phyloP scores from a whole-genome alignment of 2,888 invertebrate genomes.

The Philereme vetulata region DNA sequence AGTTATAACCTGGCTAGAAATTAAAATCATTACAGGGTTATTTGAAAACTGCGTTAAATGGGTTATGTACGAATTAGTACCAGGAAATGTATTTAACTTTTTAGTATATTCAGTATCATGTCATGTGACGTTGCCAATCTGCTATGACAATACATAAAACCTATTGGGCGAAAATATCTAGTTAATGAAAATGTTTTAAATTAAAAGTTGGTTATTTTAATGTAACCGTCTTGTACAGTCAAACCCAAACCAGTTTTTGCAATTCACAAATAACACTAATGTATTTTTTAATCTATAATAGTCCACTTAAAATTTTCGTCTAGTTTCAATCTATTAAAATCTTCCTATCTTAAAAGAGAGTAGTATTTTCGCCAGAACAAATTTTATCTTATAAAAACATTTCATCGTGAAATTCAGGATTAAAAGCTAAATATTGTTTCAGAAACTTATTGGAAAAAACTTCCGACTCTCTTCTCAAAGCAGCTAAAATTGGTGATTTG shows the following conservation, averaged over 20 bases:
- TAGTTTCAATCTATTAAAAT: conserved; percentile 2
- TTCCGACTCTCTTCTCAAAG: conserved; percentile 91
- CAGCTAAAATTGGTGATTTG: conserved; percentile 92
- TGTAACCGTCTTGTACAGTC: too few species aligned
- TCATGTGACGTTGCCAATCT: too few species aligned
- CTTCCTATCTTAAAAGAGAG: background rate
- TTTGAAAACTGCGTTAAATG: too few species aligned
- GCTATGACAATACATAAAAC: too few species aligned
- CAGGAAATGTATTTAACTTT: too few species aligned
- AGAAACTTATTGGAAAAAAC: conserved; percentile 92
- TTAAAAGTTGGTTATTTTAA: too few species aligned
- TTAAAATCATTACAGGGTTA: background rate
- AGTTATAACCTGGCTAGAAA: conserved; percentile 29
- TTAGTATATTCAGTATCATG: too few species aligned
- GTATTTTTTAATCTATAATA: background rate
- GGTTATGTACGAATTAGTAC: too few species aligned
- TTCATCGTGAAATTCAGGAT: conserved; percentile 1
- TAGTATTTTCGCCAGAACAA: conserved; percentile 3
- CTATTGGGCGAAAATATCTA: too few species aligned
- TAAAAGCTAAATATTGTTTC: conserved; percentile 64
- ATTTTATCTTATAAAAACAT: background rate
- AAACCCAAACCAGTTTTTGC: too few species aligned
- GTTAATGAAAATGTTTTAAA: too few species aligned
- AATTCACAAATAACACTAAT: background rate
- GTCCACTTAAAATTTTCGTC: conserved; percentile 1